These are phyloP conservation scores for Liopterus haemorrhoidalis DNA, from an alignment of 2,888 invertebrate genomes.

Conservation along the genomic window DNA sequence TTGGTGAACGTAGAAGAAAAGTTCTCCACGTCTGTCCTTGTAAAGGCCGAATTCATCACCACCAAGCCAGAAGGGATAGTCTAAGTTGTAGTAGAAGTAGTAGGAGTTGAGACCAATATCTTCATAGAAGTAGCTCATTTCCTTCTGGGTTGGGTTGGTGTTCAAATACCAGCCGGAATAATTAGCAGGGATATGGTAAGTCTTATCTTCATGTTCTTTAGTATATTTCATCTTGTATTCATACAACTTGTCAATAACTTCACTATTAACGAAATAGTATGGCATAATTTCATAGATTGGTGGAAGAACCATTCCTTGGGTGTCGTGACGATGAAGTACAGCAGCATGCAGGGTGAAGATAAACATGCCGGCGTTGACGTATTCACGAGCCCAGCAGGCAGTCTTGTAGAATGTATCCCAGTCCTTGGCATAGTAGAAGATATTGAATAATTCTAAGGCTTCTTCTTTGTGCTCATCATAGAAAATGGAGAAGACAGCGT, in stretches of 20 bases:
- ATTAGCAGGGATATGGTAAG: constrained; percentile 45
- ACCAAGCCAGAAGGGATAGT: constrained; percentile 58
- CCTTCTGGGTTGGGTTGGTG: constrained; percentile 53
- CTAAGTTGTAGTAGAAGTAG: constrained; percentile 57
- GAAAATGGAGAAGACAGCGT: constrained; percentile 57
- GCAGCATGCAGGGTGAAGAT: constrained; percentile 57
- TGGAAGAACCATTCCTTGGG: constrained; percentile 54
- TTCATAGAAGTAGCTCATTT: constrained; percentile 59
- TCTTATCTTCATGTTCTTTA: constrained; percentile 48
- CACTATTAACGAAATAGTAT: constrained; percentile 56
- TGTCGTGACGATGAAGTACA: constrained; percentile 54
- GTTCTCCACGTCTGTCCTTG: constrained; percentile 49
- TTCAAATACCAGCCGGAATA: constrained; percentile 48
- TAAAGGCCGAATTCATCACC: constrained; percentile 42
- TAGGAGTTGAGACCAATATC: constrained; percentile 59
- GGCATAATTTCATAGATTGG: constrained; percentile 65
- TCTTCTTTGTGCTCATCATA: constrained; percentile 57
- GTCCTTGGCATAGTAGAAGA: constrained; percentile 64
- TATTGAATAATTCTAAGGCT: constrained; percentile 58
- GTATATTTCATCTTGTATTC: constrained; percentile 50
- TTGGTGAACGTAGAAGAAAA: constrained; percentile 60
- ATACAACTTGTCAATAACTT: constrained; percentile 49
- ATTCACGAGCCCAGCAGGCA: constrained; percentile 61
- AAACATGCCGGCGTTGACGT: constrained; percentile 59
- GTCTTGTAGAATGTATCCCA: constrained; percentile 64